These are phyloP conservation scores for Lampris megalopsis DNA, from an alignment of 2,113 vertebrate genomes.

Conservation along the genomic window DNA sequence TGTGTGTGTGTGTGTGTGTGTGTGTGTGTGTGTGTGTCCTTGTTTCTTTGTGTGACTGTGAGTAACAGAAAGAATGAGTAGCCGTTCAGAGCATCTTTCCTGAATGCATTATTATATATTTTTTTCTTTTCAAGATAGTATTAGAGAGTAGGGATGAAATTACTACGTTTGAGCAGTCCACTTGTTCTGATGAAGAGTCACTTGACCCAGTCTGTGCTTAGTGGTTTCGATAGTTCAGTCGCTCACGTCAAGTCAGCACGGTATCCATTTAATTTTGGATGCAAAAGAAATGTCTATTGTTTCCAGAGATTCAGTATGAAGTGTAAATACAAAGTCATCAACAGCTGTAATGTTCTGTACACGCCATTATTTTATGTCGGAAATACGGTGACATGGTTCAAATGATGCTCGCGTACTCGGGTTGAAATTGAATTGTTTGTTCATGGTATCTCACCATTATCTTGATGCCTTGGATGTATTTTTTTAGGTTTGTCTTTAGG, in stretches of 20 bases:
- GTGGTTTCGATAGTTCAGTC: constrained; percentile 44
- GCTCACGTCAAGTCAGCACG: constrained; percentile 32
- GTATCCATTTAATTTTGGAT: constrained; percentile 49
- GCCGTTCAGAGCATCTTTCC: constrained; percentile 51
- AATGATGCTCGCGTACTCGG: constrained; percentile 55
- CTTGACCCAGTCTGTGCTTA: constrained; percentile 39
- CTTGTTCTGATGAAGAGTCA: constrained; percentile 66
- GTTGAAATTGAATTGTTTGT: constrained; percentile 56
- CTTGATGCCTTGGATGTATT: constrained; percentile 67
- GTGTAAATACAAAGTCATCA: constrained; percentile 81
- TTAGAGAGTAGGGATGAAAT: constrained; percentile 66
- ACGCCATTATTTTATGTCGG: constrained; percentile 58
- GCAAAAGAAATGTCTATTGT: constrained; percentile 56
- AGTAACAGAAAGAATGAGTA: constrained; percentile 19
- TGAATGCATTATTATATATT: constrained; percentile 66
- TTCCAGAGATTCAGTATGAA: constrained; percentile 68
- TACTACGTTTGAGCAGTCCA: constrained; percentile 61
- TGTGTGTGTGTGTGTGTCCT: constrained; percentile 1
- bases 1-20: constrained; percentile 28
- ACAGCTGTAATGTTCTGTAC: constrained; percentile 73
- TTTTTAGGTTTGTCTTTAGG: constrained; percentile 68
- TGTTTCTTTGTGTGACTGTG: constrained; percentile 8
- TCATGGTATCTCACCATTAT: constrained; percentile 73
- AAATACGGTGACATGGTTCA: constrained; percentile 49
- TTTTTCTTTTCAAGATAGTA: constrained; percentile 68